Base-by-base conservation (phyloP, 1,140 invertebrate species). In the Drosophila trapezifrons region DNA sequence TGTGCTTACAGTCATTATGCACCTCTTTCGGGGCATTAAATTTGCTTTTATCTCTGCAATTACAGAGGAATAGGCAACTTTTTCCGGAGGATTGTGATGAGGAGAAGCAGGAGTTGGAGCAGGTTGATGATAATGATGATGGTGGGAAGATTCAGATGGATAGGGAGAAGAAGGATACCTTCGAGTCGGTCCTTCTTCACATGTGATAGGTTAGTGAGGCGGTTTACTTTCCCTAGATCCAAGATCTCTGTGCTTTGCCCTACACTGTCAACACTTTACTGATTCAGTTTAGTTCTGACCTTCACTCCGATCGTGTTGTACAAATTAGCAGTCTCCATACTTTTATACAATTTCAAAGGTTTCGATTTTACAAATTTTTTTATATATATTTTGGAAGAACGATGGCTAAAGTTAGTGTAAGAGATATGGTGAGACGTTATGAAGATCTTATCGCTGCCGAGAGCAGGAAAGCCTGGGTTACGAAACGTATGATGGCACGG, bases 1-100 rank as follows among this genome's bases (percentile, higher is more conserved):
- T 37, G 63, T 56, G 64, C 75, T 77, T 60, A 56, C 67, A 58
- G 73, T 76, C 73, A 76, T 76, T 76, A 76, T 54, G 62, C 74
- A 66, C 40, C 47, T 76, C 58, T 64, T 75, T 74, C 63, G 64
- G 70, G 51, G 49, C 59, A 64, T 75, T 75, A 75, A 75, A 65
- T 75, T 55, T 42, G 51, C 49, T 64, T 64, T 75, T 63, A 47
- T 64, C 35, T 37, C 51, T n/a, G 32, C 51, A 54, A 54, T 54
- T 54, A 71, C 37, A 71, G 49, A 51, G 47, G 46, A 71, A 56
- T 57, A 49, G 65, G 35, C 32, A 37, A 54, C 32, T 54, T 54
- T 54, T 54, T 37, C 18, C 32, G 8, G 0, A 35, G 18, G 20
- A 35, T 35, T 52, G 17, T 8, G 13, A 32, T 32, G 29, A 32